Evolutionary conservation across 2,888 invertebrate genomes (phyloP), one percentile per base, ranked within the genome.

Genomic region (Trisateles emortualis): DNA sequence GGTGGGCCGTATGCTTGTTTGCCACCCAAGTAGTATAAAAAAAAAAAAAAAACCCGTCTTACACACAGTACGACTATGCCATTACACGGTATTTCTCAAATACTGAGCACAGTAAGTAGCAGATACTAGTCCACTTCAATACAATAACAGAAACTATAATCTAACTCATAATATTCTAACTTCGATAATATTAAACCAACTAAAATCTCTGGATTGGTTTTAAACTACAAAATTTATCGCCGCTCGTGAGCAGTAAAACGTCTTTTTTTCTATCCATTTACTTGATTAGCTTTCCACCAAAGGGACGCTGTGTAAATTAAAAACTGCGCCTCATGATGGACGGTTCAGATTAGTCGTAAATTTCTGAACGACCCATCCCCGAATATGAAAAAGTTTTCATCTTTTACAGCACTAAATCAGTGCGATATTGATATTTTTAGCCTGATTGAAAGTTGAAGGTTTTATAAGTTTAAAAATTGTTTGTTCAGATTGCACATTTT

Each of bases 211-310:
- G 3, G 14, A 50, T 50, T 42, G 49, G 24, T 42, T 50, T 43
- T 42, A 32, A 36, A 38, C 29, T 49, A 4, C 0, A 4, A 36
- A 14, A 50, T 43, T 50, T 35, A 42, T 49, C 29, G 22, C 49
- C 26, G 14, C 10, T 26, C 26, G 24, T 6, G 11, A 8, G 10
- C 29, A 8, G 6, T 22, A 9, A 26, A 17, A 30, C 26, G 6
- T n/a, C 41, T 46, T 41, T 47, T 50, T 44, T 63, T 38, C 16
- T n/a, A 11, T 33, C 48, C 53, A 58, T 64, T 58, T 26, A 11
- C 19, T 60, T 58, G 55, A 67, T 64, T 53, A 43, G 30, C 14
- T 41, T 49, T 14, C n/a, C 29, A 33, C 35, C 50, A 45, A 63
- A 57, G 24, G 52, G 35, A 14, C 36, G 8, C 5, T 19, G 13